Conservation (phyloP, 2,113 vertebrate species). For the Amazona guildingii region DNA sequence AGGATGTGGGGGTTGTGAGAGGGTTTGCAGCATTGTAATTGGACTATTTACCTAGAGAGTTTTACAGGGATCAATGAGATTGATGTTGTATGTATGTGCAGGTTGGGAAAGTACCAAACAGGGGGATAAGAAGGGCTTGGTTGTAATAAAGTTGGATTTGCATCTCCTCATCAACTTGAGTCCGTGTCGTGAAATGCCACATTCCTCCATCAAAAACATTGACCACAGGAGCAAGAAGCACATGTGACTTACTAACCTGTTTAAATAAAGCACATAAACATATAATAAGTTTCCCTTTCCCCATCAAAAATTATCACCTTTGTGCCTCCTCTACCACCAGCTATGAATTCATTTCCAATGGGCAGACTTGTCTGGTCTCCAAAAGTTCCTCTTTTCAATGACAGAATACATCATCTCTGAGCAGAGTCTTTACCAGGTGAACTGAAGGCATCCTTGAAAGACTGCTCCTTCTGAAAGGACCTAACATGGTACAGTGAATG, state of each 20-base stretch:
- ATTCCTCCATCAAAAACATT: not conserved
- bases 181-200: no score
- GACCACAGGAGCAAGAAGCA: not conserved
- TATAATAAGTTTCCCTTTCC: not conserved
- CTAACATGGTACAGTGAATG: not conserved
- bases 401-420: not conserved
- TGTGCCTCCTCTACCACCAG: not conserved
- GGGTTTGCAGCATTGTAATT: no score
- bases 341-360: not conserved
- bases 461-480: not conserved
- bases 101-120: no score
- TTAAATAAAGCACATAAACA: not conserved
- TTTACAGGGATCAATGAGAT: no score
- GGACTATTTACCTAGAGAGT: no score
- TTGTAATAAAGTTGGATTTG: no score
- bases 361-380: not conserved
- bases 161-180: no score
- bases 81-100: no score
- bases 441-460: slow-evolving; percentile 1
- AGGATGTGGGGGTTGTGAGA: no score
- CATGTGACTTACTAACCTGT: not conserved
- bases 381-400: not conserved
- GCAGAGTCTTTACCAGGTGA: not conserved
- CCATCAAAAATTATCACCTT: not conserved
- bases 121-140: no score